Evolutionary conservation across 1,140 invertebrate genomes (phyloP).

Genomic region (Phocides pigmalion): DNA sequence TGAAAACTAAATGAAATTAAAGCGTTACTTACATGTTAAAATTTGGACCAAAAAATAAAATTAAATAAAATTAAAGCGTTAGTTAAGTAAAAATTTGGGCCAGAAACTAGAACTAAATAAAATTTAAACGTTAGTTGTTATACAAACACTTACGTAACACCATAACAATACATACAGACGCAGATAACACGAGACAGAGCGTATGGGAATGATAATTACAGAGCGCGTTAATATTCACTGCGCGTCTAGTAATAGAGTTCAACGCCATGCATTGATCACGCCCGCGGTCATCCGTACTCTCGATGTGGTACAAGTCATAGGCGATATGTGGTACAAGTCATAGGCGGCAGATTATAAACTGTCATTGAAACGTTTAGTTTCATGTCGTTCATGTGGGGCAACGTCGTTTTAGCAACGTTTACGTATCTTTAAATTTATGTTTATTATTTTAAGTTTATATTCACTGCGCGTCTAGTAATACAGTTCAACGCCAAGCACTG

Average conservation of each 20-base stretch:
- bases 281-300: slow-evolving; percentile 9
- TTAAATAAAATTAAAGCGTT: no score
- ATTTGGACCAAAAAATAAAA: no score
- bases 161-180: slow-evolving; percentile 14
- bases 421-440: no score
- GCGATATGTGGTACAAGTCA: no score
- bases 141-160: slow-evolving; percentile 8
- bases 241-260: slow-evolving; percentile 42
- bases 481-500: slow-evolving; percentile 46
- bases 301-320: neutral
- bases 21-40: no score
- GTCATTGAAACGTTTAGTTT: no score
- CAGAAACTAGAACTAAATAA: neutral
- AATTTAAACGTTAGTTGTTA: neutral
- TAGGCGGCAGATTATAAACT: no score
- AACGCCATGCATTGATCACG: slow-evolving; percentile 42
- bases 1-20: no score
- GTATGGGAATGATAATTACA: slow-evolving; percentile 33
- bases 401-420: no score
- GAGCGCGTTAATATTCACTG: slow-evolving; percentile 24
- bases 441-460: slow-evolving; percentile 6
- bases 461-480: slow-evolving; percentile 33
- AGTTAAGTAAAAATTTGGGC: no score
- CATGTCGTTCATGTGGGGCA: no score
- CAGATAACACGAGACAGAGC: neutral